Evolutionary conservation across 2,888 invertebrate species (phyloP).

Genomic region (Eudemis profundana): DNA sequence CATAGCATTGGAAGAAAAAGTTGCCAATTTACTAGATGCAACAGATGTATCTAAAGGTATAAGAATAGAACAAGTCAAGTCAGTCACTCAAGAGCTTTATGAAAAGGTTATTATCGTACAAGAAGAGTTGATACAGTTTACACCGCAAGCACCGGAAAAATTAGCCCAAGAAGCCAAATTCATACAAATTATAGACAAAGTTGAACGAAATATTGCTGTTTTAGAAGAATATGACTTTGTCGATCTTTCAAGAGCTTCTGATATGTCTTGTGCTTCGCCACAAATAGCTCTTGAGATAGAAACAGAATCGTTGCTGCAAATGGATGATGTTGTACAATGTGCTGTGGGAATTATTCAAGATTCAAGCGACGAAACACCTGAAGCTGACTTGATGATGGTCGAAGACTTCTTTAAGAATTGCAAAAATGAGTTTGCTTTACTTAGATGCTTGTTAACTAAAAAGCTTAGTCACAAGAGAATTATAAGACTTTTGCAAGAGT

Average conservation of each 20-base stretch:
- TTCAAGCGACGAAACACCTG: slow-evolving; percentile 56
- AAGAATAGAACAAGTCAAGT: slow-evolving; percentile 64
- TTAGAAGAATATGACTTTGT: slow-evolving; percentile 73
- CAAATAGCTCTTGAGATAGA: slow-evolving; percentile 64
- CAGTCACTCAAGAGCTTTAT: slow-evolving; percentile 66
- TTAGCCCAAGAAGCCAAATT: slow-evolving; percentile 66
- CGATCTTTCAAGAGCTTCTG: slow-evolving; percentile 65
- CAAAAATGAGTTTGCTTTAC: slow-evolving; percentile 67
- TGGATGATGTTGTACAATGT: slow-evolving; percentile 65
- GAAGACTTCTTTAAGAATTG: slow-evolving; percentile 70
- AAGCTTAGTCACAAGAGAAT: slow-evolving; percentile 67
- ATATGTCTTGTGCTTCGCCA: slow-evolving; percentile 60
- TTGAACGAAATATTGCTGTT: slow-evolving; percentile 71
- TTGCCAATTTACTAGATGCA: slow-evolving; percentile 63
- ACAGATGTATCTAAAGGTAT: slow-evolving; percentile 64
- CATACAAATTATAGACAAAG: slow-evolving; percentile 67
- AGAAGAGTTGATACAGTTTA: slow-evolving; percentile 70
- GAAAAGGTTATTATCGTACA: slow-evolving; percentile 63
- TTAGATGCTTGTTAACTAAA: slow-evolving; percentile 65
- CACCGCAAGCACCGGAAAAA: slow-evolving; percentile 55
- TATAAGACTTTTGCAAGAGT: slow-evolving; percentile 72
- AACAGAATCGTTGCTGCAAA: slow-evolving; percentile 63
- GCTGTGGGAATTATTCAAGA: slow-evolving; percentile 66
- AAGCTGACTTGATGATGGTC: slow-evolving; percentile 64
- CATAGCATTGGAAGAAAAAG: slow-evolving; percentile 55